Evolutionary conservation across 1,140 invertebrate species (phyloP), one percentile per base, ranked within the genome.

Genomic region (Euwallacea fornicatus): DNA sequence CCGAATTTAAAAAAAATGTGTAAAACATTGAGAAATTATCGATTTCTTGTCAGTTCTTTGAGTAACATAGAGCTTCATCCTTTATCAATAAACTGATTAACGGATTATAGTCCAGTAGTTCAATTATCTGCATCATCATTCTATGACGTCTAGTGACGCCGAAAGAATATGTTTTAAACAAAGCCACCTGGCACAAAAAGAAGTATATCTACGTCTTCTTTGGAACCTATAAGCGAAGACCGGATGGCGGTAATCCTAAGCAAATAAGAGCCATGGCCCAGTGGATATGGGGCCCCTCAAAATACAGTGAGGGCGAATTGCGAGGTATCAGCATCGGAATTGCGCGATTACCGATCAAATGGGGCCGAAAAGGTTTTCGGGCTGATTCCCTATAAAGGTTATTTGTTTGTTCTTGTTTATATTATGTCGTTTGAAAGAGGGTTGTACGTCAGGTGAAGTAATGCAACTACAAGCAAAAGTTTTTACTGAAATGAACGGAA

Each of bases 301-400:
- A 42, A 58, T 62, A 69, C 47, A 46, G 41, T 70, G 60, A 46
- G 47, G 68, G 66, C 71, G 70, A 74, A 76, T 71, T 74, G 70
- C 70, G 71, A 66, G 68, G 59, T 69, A 73, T 76, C 75, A 76
- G 75, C 75, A 76, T 76, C 73, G 67, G 72, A 76, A 76, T 76
- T 71, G 73, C 73, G 50, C 73, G 71, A 76, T 76, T 74, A 73
- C 70, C 54, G 70, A 70, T 61, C 50, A 73, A 76, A 72, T 73
- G 75, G 71, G 55, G 54, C 73, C 63, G 69, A 69, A 69, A 74
- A 69, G 70, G 71, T 68, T 70, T 68, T 72, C 68, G 54, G 60
- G 54, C 43, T 58, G 47, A 68, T 63, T 74, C 53, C 59, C 62
- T 71, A 42, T 64, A 50, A 62, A 21, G 44, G 46, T 54, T 42